Evolutionary conservation across 2,113 vertebrate genomes (phyloP).

Genomic region (Montifringilla adamsi): DNA sequence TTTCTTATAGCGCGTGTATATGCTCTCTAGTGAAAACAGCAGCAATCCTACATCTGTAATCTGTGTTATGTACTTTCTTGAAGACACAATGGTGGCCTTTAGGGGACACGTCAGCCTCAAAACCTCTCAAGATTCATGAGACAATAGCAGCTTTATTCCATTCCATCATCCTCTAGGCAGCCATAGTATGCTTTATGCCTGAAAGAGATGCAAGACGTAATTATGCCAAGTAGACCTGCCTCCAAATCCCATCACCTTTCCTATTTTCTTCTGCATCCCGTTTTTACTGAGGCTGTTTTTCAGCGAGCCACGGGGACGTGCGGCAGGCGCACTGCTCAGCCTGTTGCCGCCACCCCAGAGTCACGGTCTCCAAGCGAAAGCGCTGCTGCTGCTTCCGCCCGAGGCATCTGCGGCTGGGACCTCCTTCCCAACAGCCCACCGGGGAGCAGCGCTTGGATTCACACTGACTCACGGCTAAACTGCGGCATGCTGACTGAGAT

Average conservation of each 20-base stretch:
- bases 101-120: background rate
- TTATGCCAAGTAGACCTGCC: background rate
- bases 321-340: background rate
- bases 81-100: background rate
- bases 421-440: background rate
- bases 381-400: background rate
- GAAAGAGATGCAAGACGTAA: background rate
- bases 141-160: background rate
- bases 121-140: background rate
- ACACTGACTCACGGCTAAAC: background rate
- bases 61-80: background rate
- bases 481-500: background rate
- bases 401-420: background rate
- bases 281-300: background rate
- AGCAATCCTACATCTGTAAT: background rate
- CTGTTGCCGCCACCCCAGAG: background rate
- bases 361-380: background rate
- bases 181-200: background rate
- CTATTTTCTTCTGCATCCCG: background rate
- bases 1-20: background rate
- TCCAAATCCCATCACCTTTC: background rate
- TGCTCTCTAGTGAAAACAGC: background rate
- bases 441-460: background rate
- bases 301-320: rapidly evolving
- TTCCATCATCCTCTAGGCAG: background rate